Evolutionary conservation across 1,140 invertebrate species (phyloP).

Genomic region (Uloborus diversus): DNA sequence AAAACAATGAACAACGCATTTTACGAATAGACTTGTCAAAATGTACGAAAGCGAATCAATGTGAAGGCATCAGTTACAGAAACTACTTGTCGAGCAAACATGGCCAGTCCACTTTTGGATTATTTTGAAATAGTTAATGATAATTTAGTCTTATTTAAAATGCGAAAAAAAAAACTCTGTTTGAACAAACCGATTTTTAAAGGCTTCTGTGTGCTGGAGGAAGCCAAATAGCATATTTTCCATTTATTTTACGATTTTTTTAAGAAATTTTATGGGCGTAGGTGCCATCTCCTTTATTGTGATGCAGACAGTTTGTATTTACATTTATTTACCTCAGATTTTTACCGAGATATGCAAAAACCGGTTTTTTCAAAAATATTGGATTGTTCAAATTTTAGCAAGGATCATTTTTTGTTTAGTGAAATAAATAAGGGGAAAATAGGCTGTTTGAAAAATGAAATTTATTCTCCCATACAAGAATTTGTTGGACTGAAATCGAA

Average conservation of each 20-base stretch:
- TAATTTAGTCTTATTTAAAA: constrained; percentile 47
- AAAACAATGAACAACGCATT: constrained; percentile 67
- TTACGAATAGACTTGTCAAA: constrained; percentile 69
- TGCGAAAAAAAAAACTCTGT: constrained; percentile 52
- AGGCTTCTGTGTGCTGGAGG: background rate
- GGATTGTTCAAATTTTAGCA: background rate
- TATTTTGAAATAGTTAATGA: constrained; percentile 56
- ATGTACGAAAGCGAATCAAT: constrained; percentile 65
- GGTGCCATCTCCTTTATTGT: background rate
- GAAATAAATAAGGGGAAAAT: constrained; percentile 1
- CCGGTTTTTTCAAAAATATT: background rate
- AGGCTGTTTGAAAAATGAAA: constrained; percentile 12
- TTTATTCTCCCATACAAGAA: background rate
- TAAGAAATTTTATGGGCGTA: background rate
- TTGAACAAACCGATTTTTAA: constrained; percentile 61
- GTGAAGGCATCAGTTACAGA: too few species aligned
- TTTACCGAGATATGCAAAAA: background rate
- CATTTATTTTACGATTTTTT: background rate
- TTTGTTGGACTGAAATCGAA: constrained; percentile 11
- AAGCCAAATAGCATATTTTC: background rate
- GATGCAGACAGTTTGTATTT: constrained; percentile 1
- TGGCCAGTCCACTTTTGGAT: background rate
- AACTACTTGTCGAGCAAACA: too few species aligned
- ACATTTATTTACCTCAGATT: background rate
- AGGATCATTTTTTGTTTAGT: background rate